Evolutionary conservation across 37 sponge, comb jelly and placozoan genomes (phyloP), one percentile per base, ranked within the genome.

Genomic region (Oopsacas minuta): DNA sequence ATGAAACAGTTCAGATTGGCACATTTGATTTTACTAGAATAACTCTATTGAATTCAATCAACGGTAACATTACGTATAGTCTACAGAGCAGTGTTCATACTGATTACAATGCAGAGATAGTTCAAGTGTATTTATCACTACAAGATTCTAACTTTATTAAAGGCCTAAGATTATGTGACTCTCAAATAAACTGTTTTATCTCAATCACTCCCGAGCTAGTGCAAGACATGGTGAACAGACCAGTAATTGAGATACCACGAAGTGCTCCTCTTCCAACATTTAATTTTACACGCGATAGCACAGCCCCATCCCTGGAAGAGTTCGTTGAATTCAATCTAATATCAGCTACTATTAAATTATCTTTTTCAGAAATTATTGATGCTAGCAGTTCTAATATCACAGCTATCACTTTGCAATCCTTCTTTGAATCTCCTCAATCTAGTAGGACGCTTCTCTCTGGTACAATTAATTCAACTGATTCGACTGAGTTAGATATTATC

Each of bases 341-440:
- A 36, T 52, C 81, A 35, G 83, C 91, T 38, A 36, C 38, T 12
- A 89, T 95, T 25, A 88, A 69, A 36, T 38, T 95, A 17, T 36
- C 53, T 42, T 95, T 95, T 83, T 91, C 91, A 20, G 96, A 95
- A 52, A 91, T 93, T 0, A 83, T 95, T 7, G 69, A 87, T 87
- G 85, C 88, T 0, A 23, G 84, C 8, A 92, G 88, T 3, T 88
- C 92, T 35, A 84, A 95, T 75, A 36, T 88, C 30, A 88, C 86
- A 36, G 85, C 87, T 36, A 30, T 95, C 0, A 87, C 83, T 34
- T 82, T 95, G 30, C 90, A 88, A 90, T 91, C 93, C 12, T 88
- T 94, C 84, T 94, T 91, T 88, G 89, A 88, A 0, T 34, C 37
- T 23, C 52, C 82, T 23, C 87, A 88, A 34, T 86, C 38, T 0